phyloP scores from a whole-genome alignment of 2,113 vertebrate genomes.

The Bagarius yarrelli region DNA sequence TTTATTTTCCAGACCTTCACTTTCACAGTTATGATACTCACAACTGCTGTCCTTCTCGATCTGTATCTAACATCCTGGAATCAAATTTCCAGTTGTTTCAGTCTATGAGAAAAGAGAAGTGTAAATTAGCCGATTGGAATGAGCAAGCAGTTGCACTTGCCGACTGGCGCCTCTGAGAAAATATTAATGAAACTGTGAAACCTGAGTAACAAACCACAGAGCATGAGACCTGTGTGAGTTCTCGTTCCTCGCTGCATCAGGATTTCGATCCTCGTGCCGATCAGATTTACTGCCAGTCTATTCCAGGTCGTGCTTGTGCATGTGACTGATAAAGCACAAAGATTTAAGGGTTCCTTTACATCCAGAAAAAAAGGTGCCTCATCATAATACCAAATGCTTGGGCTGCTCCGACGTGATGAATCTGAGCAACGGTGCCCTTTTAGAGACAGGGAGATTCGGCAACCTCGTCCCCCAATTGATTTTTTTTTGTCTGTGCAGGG shows the following conservation, averaged over 20 bases:
- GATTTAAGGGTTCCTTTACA: constrained; percentile 60
- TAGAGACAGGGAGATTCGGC: constrained; percentile 51
- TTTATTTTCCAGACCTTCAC: not conserved
- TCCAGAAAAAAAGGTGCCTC: constrained; percentile 51
- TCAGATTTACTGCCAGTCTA: constrained; percentile 64
- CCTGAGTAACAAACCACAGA: constrained; percentile 24
- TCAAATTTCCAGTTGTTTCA: constrained; percentile 22
- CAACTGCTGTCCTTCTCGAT: not conserved
- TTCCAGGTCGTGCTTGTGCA: constrained; percentile 55
- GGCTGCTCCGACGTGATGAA: constrained; percentile 36
- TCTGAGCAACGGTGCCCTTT: constrained; percentile 39
- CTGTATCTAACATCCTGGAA: constrained; percentile 11
- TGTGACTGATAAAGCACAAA: constrained; percentile 60
- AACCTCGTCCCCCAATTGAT: constrained; percentile 32
- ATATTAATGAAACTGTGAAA: constrained; percentile 33
- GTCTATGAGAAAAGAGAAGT: not conserved
- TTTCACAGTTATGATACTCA: constrained; percentile 4
- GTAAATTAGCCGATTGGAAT: constrained; percentile 9
- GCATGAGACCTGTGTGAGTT: constrained; percentile 19
- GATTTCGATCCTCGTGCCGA: constrained; percentile 63
- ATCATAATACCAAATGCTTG: constrained; percentile 33
- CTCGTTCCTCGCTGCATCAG: not conserved
- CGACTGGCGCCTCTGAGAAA: constrained; percentile 18
- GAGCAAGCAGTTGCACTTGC: constrained; percentile 23
- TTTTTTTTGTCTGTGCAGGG: constrained; percentile 10